Percentiles rank a stretch among this genome's conserved stretches.
Conservation (phyloP, 2,888 invertebrate genomes). For the Stictocephala bisonia region DNA sequence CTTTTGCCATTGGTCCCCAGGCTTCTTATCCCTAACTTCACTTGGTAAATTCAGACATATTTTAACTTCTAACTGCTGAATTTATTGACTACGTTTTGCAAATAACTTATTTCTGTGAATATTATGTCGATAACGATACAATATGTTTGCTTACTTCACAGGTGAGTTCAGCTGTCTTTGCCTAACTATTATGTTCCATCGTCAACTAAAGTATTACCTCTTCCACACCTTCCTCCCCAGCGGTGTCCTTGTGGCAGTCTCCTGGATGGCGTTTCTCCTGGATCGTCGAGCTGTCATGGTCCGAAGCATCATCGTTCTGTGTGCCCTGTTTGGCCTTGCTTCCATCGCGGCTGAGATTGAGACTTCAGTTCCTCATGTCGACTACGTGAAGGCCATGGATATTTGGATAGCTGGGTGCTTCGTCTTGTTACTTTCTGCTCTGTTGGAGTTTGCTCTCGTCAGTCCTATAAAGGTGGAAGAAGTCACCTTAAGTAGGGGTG, state of each 20-base stretch:
- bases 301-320: slow-evolving; percentile 18
- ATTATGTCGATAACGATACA: no score
- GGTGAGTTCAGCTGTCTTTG: slow-evolving; percentile 24
- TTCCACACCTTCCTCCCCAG: slow-evolving; percentile 31
- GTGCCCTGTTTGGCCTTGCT: slow-evolving; percentile 21
- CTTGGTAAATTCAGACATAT: no score
- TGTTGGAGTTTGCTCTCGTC: slow-evolving; percentile 25
- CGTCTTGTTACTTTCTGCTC: slow-evolving; percentile 17
- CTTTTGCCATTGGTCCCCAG: no score
- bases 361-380: slow-evolving; percentile 16
- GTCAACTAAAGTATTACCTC: slow-evolving; percentile 17
- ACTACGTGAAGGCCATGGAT: slow-evolving; percentile 28
- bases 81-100: no score
- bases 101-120: no score
- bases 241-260: slow-evolving; percentile 16
- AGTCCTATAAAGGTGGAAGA: not conserved
- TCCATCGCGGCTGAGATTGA: slow-evolving; percentile 22
- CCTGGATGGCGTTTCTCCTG: slow-evolving; percentile 18
- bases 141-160: no score
- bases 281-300: slow-evolving; percentile 24
- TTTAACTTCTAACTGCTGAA: no score
- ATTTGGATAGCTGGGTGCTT: slow-evolving; percentile 14
- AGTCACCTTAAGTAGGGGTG: not conserved
- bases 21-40: no score
- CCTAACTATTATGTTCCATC: not conserved